Evolutionary conservation across 2,888 invertebrate genomes (phyloP), one percentile per base, ranked within the genome.

Genomic region (Noctua janthe): DNA sequence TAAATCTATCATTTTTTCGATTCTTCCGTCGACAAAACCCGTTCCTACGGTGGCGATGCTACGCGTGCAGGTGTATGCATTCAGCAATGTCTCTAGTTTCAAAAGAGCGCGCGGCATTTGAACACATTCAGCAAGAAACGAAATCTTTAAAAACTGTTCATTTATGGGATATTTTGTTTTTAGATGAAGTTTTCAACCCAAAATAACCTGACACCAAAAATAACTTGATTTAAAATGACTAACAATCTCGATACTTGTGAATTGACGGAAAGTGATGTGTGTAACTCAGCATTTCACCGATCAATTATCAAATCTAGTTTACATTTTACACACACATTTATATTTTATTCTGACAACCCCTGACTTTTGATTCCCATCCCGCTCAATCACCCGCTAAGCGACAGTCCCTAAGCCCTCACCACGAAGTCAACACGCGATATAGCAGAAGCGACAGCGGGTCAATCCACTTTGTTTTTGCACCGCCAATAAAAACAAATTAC

Each of bases 391-490:
- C 56, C 89, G 87, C 89, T 76, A 62, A 74, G 71, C 87, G 82
- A 71, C 74, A 54, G 69, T 29, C 73, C 73, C 78, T 78, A 85
- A 83, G 84, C 62, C 84, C 92, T 77, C 84, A 82, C 66, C 90
- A 87, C 76, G 89, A 83, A 91, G 91, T 90, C 91, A 94, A 94
- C 96, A 96, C 95, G 96, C 95, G 93, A 96, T 93, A 92, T 90
- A 92, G 91, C 92, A 93, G 93, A 92, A 93, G 92, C 93, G 90
- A 90, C 91, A 91, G 92, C 93, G 92, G 96, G 96, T 96, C 96
- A 96, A 94, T 96, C 96, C 96, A 95, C 96, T 96, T 95, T 94
- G 95, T 96, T 96, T 96, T 96, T 96, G 96, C 96, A 93, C 91
- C 94, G 94, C 90, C 93, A 93, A 95, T 95, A 95, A 95, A 96